These are phyloP conservation scores for Caenorhabditis doughertyi DNA, from an alignment of 2,888 invertebrate species.

Conservation along the genomic window DNA sequence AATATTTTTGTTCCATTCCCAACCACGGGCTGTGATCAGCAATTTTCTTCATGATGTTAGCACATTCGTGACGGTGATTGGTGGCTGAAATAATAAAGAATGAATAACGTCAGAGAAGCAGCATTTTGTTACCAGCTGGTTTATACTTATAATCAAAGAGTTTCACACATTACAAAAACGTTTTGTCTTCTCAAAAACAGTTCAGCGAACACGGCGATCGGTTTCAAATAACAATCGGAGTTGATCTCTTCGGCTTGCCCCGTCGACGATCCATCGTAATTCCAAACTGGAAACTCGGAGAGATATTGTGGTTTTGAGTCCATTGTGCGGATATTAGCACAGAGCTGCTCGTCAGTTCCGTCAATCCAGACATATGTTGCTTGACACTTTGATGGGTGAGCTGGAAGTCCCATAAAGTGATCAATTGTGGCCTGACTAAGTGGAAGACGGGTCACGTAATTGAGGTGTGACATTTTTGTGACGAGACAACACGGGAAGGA, in stretches of 20 bases:
- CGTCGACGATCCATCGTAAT: conserved; percentile 95
- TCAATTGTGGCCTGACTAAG: too few species aligned
- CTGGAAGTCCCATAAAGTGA: too few species aligned
- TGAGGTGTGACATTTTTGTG: conserved; percentile 54
- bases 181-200: conserved; percentile 78
- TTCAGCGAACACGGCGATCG: conserved; percentile 77
- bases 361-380: conserved; percentile 96
- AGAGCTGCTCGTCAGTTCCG: conserved; percentile 92
- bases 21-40: conserved; percentile 84
- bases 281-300: conserved; percentile 89
- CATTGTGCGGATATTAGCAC: conserved; percentile 92
- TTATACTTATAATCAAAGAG: conserved; percentile 91
- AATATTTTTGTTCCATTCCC: too few species aligned
- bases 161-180: conserved; percentile 83
- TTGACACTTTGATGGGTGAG: conserved; percentile 73
- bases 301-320: conserved; percentile 83
- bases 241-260: conserved; percentile 86
- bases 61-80: conserved; percentile 83
- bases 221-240: conserved; percentile 83
- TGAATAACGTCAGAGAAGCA: too few species aligned
- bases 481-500: too few species aligned
- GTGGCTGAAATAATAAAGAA: conserved; percentile 67
- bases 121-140: conserved; percentile 88
- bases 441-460: conserved; percentile 62
- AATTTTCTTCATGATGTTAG: conserved; percentile 83